Conservation (phyloP, 2,888 invertebrate species). For the Acrobasis suavella region DNA sequence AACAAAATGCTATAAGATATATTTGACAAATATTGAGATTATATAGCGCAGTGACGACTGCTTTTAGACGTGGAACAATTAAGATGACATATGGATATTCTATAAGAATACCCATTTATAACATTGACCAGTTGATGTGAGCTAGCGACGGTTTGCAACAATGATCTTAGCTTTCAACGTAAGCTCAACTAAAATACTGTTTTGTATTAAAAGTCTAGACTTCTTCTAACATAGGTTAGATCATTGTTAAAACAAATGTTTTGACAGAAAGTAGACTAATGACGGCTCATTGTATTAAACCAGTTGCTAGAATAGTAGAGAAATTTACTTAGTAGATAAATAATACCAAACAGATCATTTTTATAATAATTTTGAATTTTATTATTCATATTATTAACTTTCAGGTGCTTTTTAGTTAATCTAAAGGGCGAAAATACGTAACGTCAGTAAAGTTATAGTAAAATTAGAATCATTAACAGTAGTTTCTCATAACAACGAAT, state of each 20-base stretch:
- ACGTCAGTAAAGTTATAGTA: slow-evolving; percentile 36
- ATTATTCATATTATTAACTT: background rate
- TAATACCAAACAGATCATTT: slow-evolving; percentile 24
- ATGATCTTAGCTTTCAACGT: slow-evolving; percentile 3
- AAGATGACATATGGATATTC: slow-evolving; percentile 11
- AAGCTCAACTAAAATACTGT: background rate
- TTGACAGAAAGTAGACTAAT: background rate
- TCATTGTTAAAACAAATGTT: background rate
- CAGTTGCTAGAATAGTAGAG: slow-evolving; percentile 18
- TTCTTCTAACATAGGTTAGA: slow-evolving; percentile 2
- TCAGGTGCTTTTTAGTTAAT: background rate
- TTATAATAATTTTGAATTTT: background rate
- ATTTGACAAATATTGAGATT: slow-evolving; percentile 25
- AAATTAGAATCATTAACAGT: slow-evolving; percentile 24
- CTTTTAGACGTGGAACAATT: slow-evolving; percentile 19
- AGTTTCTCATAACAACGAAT: slow-evolving; percentile 52
- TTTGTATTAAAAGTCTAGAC: background rate
- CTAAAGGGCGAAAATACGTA: slow-evolving; percentile 11
- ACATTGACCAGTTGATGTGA: slow-evolving; percentile 10
- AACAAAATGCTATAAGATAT: background rate
- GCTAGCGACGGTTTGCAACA: slow-evolving; percentile 16
- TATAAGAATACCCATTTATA: slow-evolving; percentile 8
- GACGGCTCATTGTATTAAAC: slow-evolving; percentile 13
- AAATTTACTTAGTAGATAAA: slow-evolving; percentile 35
- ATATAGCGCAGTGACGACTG: slow-evolving; percentile 17